phyloP scores from a whole-genome alignment of 2,888 invertebrate species.

The Escarpia spicata region DNA sequence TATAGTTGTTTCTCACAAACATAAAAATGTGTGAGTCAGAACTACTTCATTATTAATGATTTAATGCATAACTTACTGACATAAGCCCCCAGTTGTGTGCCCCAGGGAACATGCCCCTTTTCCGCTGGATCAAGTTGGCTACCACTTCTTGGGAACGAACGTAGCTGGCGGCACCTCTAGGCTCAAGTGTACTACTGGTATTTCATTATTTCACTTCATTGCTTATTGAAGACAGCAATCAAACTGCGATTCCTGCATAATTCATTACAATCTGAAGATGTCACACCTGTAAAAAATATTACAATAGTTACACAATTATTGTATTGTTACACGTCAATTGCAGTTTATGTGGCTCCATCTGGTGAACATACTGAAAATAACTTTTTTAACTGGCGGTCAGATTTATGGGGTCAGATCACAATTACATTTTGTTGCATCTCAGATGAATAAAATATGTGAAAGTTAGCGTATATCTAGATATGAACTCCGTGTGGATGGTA shows the following conservation, averaged over 20 bases:
- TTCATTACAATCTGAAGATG: too few species aligned
- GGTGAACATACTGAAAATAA: not conserved
- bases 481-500: too few species aligned
- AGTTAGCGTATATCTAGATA: too few species aligned
- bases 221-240: not conserved
- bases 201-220: not conserved
- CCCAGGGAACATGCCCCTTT: constrained; percentile 9
- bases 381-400: not conserved
- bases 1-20: too few species aligned
- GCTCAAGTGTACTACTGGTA: not conserved
- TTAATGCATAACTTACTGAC: not conserved
- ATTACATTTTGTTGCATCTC: not conserved
- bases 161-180: not conserved
- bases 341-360: not conserved
- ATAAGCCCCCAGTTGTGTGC: not conserved
- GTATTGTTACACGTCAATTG: not conserved
- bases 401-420: not conserved
- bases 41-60: not conserved
- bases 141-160: not conserved
- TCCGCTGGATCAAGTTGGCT: not conserved
- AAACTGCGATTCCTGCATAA: too few species aligned
- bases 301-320: not conserved
- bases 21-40: not conserved
- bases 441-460: not conserved
- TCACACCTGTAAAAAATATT: too few species aligned